These are phyloP conservation scores for Harpalus rufipes DNA, from an alignment of 2,888 invertebrate genomes.

Conservation along the genomic window DNA sequence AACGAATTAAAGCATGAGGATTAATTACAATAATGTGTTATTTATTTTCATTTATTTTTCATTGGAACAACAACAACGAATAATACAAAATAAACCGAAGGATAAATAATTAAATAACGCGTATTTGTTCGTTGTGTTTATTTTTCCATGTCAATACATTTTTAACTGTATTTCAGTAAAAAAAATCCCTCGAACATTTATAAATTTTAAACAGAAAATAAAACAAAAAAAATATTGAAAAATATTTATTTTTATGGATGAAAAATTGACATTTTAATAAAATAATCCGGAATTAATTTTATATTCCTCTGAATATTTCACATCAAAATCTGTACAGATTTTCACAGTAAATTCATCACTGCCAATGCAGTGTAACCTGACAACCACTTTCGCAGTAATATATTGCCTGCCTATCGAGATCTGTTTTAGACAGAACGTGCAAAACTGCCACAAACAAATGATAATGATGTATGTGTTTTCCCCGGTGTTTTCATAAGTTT, in stretches of 20 bases:
- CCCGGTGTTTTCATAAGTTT: not conserved
- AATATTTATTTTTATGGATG: not conserved
- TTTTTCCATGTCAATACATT: not conserved
- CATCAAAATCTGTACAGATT: not conserved
- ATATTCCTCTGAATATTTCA: not conserved
- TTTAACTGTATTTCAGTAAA: not conserved
- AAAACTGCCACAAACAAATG: not conserved
- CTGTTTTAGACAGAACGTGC: not conserved
- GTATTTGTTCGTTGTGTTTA: not conserved
- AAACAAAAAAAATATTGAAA: not conserved
- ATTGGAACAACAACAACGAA: not conserved
- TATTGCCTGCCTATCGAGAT: not conserved
- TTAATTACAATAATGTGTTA: not conserved
- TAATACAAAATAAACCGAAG: not conserved
- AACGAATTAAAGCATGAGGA: not conserved
- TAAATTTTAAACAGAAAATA: not conserved
- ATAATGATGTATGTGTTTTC: slow-evolving; percentile 3
- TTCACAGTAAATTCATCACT: not conserved
- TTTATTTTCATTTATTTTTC: not conserved
- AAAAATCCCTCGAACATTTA: not conserved
- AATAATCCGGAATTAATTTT: not conserved
- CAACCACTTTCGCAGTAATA: not conserved
- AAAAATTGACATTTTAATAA: not conserved
- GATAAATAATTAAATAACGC: not conserved
- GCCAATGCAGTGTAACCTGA: not conserved